These are phyloP conservation scores for Onchidella celtica DNA, from an alignment of 2,888 invertebrate genomes.

Conservation along the genomic window DNA sequence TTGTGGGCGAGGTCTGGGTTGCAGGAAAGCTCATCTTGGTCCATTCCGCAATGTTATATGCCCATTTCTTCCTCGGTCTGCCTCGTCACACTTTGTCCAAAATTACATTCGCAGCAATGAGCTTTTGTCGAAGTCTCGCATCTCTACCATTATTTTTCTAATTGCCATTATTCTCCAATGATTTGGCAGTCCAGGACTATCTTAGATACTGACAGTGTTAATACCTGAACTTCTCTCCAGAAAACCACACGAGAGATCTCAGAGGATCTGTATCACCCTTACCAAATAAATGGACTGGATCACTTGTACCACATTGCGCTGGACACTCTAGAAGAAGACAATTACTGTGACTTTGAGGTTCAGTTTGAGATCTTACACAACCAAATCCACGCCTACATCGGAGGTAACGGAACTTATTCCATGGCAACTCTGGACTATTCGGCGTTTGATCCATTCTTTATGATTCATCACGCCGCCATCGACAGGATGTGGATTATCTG, in stretches of 20 bases:
- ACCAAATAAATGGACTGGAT: slow-evolving; percentile 29
- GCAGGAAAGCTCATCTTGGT: too few species aligned
- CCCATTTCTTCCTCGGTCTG: too few species aligned
- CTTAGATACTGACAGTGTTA: too few species aligned
- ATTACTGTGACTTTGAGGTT: slow-evolving; percentile 57
- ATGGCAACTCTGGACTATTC: slow-evolving; percentile 57
- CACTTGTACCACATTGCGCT: slow-evolving; percentile 51
- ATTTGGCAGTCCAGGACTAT: too few species aligned
- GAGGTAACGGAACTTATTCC: slow-evolving; percentile 50
- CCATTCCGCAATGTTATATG: too few species aligned
- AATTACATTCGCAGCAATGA: too few species aligned
- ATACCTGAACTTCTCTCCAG: too few species aligned
- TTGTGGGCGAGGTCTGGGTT: too few species aligned
- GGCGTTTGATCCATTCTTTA: slow-evolving; percentile 57
- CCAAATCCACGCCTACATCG: slow-evolving; percentile 53
- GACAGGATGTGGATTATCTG: slow-evolving; percentile 58
- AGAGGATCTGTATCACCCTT: slow-evolving; percentile 39
- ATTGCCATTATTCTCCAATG: too few species aligned
- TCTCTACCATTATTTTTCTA: too few species aligned
- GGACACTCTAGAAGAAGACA: slow-evolving; percentile 52
- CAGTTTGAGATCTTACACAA: slow-evolving; percentile 58
- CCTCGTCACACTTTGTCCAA: too few species aligned
- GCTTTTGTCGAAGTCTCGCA: too few species aligned
- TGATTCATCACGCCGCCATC: slow-evolving; percentile 56
- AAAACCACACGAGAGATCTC: slow-evolving; percentile 40